Percentiles rank a stretch among this genome's conserved stretches.
These are phyloP conservation scores for Diorhabda sublineata DNA, from an alignment of 1,140 invertebrate genomes.

Conservation along the genomic window DNA sequence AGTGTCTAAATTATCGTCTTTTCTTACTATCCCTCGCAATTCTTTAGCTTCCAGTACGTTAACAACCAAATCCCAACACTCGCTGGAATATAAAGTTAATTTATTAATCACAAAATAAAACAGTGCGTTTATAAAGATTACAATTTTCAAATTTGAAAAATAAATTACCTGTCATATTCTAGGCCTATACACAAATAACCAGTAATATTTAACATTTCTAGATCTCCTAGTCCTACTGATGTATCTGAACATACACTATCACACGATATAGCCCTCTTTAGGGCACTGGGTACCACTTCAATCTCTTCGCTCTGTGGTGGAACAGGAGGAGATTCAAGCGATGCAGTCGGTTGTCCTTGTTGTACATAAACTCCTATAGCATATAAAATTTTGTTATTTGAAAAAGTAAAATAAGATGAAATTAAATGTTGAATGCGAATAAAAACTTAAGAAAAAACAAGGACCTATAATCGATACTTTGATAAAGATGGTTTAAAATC, in stretches of 20 bases:
- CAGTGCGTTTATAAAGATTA: neutral
- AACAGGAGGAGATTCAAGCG: conserved; percentile 7
- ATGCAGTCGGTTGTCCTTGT: conserved; percentile 4
- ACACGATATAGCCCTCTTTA: conserved; percentile 71
- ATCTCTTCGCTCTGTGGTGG: conserved; percentile 25
- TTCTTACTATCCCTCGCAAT: conserved; percentile 57
- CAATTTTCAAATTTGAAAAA: neutral
- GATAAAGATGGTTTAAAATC: too few relatives aligned
- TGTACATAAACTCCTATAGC: conserved; percentile 11
- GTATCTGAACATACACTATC: conserved; percentile 81
- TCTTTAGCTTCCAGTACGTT: conserved; percentile 74
- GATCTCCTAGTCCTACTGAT: conserved; percentile 65
- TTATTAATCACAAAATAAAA: neutral
- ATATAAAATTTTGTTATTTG: neutral
- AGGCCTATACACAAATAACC: conserved; percentile 74
- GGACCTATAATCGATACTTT: too few relatives aligned
- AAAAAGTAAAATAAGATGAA: too few relatives aligned
- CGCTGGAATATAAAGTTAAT: conserved; percentile 49
- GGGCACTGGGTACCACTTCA: conserved; percentile 28
- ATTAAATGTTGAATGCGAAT: too few relatives aligned
- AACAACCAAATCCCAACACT: conserved; percentile 67
- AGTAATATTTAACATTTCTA: conserved; percentile 67
- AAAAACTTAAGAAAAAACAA: too few relatives aligned
- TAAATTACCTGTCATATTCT: conserved; percentile 66
- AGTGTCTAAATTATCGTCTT: conserved; percentile 62